phyloP scores from a whole-genome alignment of 2,113 vertebrate genomes.

The Thunnus thynnus region DNA sequence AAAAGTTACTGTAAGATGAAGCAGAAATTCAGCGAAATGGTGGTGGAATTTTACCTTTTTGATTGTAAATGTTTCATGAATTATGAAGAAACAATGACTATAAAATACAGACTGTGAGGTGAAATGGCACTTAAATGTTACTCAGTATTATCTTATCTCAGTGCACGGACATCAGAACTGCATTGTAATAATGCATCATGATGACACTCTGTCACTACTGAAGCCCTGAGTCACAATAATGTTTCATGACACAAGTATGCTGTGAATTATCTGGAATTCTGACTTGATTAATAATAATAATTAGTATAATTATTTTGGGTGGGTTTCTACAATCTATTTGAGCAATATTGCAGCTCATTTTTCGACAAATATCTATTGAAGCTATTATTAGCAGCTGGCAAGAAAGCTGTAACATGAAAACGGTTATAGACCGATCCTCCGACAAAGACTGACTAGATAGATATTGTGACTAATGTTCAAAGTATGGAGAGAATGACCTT shows the following conservation, averaged over 20 bases:
- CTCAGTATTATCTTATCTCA: not conserved
- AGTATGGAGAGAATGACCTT: too few relatives aligned
- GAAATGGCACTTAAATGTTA: not conserved
- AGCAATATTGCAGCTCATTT: not conserved
- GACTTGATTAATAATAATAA: too few relatives aligned
- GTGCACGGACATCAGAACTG: not conserved
- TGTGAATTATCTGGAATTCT: not conserved
- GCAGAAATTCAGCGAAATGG: too few relatives aligned
- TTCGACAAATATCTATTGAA: not conserved
- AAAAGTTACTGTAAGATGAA: too few relatives aligned
- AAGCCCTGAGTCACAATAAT: constrained; percentile 23
- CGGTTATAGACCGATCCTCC: not conserved
- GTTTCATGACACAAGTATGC: not conserved
- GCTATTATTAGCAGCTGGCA: not conserved
- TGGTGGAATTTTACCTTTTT: not conserved
- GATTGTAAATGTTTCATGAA: not conserved
- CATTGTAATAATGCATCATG: not conserved
- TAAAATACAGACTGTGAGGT: not conserved
- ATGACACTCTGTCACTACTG: not conserved
- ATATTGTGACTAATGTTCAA: too few relatives aligned
- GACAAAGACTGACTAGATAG: too few relatives aligned
- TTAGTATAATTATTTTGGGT: too few relatives aligned
- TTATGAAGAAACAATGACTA: not conserved
- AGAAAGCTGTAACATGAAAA: not conserved
- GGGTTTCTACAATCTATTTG: too few relatives aligned